Conservation (phyloP, 2,113 vertebrate genomes). For the Anseranas semipalmata region DNA sequence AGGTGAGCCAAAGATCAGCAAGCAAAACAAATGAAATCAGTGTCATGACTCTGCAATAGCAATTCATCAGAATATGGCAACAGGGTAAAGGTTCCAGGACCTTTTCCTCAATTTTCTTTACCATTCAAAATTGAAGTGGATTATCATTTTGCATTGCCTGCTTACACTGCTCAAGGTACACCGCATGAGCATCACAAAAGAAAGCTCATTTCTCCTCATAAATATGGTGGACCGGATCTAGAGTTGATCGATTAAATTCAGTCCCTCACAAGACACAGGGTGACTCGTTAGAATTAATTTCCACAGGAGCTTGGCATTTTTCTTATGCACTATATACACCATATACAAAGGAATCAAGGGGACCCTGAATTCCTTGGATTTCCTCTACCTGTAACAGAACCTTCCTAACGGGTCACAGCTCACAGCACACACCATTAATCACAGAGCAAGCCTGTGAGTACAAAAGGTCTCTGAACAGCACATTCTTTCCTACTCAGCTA, state of each 20-base stretch:
- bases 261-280: not conserved
- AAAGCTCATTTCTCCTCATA: not conserved
- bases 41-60: not conserved
- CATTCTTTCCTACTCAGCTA: not conserved
- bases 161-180: not conserved
- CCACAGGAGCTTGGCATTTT: not conserved
- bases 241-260: no score
- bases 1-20: not conserved
- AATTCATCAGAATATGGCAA: not conserved
- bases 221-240: not conserved
- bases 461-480: conserved; percentile 5
- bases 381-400: not conserved
- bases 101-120: not conserved
- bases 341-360: not conserved
- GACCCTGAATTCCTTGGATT: not conserved
- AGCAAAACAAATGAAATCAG: not conserved
- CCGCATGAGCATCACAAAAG: not conserved
- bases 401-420: not conserved
- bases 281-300: fast-evolving
- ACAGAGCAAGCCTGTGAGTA: not conserved
- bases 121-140: fast-evolving
- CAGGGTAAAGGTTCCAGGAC: not conserved
- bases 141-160: not conserved
- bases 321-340: fast-evolving
- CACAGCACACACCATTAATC: not conserved